These are phyloP conservation scores for Zele albiditarsus DNA, from an alignment of 2,888 invertebrate genomes.

Conservation along the genomic window DNA sequence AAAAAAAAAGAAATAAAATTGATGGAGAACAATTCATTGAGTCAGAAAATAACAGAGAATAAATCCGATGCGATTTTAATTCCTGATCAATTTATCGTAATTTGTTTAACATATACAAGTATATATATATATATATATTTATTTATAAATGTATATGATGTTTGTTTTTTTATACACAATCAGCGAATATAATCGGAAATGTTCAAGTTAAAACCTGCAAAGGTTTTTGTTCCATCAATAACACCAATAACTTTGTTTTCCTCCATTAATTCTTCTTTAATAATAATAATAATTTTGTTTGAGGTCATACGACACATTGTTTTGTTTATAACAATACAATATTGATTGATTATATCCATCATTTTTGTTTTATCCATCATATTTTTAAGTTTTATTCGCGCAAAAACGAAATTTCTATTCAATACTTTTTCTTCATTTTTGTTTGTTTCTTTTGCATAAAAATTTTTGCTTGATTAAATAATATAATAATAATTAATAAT, in stretches of 20 bases:
- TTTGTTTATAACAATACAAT: not conserved
- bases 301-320: too few relatives aligned
- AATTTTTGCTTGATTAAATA: not conserved
- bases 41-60: not conserved
- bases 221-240: not conserved
- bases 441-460: not conserved
- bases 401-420: not conserved
- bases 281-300: too few relatives aligned
- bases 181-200: not conserved
- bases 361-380: not conserved
- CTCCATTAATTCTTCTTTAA: not conserved
- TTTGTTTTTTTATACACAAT: not conserved
- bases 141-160: not conserved
- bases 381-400: not conserved
- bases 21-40: not conserved
- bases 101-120: not conserved
- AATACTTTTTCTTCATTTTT: not conserved
- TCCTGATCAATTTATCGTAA: not conserved
- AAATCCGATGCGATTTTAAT: not conserved
- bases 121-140: not conserved
- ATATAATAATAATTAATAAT: not conserved
- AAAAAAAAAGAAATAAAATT: not conserved
- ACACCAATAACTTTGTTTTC: too few relatives aligned
- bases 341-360: not conserved
- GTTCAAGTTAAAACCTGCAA: not conserved